phyloP scores from a whole-genome alignment of 2,888 invertebrate species.

The Platycheirus rosarum region DNA sequence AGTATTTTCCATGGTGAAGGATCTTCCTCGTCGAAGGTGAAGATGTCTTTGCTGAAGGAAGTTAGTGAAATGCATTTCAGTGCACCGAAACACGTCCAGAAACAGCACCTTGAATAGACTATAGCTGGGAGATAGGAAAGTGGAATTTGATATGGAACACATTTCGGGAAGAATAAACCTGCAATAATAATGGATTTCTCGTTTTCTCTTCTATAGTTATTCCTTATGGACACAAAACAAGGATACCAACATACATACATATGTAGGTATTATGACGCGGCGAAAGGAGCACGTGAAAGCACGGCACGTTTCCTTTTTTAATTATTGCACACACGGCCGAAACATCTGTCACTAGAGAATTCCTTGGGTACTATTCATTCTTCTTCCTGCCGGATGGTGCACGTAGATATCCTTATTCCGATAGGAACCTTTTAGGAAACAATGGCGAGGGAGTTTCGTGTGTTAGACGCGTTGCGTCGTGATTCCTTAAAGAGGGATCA shows the following conservation, averaged over 20 bases:
- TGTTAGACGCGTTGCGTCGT: neutral
- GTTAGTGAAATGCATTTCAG: neutral
- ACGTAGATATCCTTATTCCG: constrained; percentile 38
- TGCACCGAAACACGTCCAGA: constrained; percentile 4
- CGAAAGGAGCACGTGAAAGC: constrained; percentile 15
- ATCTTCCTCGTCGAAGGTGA: neutral
- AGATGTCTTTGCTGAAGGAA: neutral
- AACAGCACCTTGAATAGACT: constrained; percentile 11
- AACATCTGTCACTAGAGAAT: constrained; percentile 60
- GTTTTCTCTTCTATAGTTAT: neutral
- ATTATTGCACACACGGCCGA: constrained; percentile 50
- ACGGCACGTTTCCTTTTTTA: constrained; percentile 52
- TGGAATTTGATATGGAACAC: constrained; percentile 58
- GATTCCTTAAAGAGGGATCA: neutral
- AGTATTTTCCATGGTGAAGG: neutral
- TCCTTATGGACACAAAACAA: constrained; percentile 13
- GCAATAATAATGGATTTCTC: neutral
- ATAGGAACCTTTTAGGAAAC: neutral
- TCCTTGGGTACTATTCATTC: constrained; percentile 19
- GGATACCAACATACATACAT: no score
- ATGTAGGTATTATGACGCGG: neutral
- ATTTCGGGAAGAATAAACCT: constrained; percentile 24
- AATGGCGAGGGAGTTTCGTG: neutral
- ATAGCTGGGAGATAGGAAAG: constrained; percentile 2
- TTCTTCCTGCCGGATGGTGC: constrained; percentile 55